These are phyloP conservation scores for Dugesia japonica DNA, from an alignment of 2,888 invertebrate species.

Conservation along the genomic window DNA sequence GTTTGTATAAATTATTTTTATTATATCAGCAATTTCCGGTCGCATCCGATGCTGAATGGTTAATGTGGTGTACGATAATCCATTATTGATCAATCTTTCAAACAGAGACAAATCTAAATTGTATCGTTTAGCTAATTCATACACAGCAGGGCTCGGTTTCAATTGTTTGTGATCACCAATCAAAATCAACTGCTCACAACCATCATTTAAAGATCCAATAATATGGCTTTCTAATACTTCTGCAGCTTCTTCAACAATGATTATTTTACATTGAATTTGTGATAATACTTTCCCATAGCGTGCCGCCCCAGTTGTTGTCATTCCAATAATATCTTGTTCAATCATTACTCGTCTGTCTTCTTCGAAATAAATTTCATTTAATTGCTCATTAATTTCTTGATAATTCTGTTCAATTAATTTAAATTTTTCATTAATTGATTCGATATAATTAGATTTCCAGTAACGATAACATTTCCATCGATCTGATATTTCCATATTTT, in stretches of 20 bases:
- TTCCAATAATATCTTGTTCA: slow-evolving; percentile 40
- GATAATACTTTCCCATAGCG: slow-evolving; percentile 39
- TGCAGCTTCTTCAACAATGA: slow-evolving; percentile 68
- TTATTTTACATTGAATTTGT: slow-evolving; percentile 43
- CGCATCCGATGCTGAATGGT: slow-evolving; percentile 34
- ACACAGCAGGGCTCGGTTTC: slow-evolving; percentile 17
- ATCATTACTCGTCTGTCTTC: slow-evolving; percentile 39
- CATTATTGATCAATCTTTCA: slow-evolving; percentile 32
- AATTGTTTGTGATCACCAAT: slow-evolving; percentile 34
- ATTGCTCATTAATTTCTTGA: slow-evolving; percentile 34
- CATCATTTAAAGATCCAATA: slow-evolving; percentile 59
- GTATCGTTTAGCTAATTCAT: slow-evolving; percentile 14
- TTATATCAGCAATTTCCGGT: slow-evolving; percentile 32
- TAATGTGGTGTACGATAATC: slow-evolving; percentile 22
- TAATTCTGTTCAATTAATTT: slow-evolving; percentile 36
- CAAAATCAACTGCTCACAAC: slow-evolving; percentile 60
- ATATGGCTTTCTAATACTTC: slow-evolving; percentile 71
- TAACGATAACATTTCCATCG: slow-evolving; percentile 49
- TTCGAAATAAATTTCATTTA: slow-evolving; percentile 36
- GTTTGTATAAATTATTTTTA: slow-evolving; percentile 53
- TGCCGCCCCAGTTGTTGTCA: slow-evolving; percentile 45
- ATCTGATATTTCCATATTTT: slow-evolving; percentile 39
- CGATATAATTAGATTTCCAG: slow-evolving; percentile 39
- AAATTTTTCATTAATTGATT: background rate
- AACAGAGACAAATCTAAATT: slow-evolving; percentile 32